Conservation (phyloP, 2,113 vertebrate genomes). For the Gorsachius goisagi region DNA sequence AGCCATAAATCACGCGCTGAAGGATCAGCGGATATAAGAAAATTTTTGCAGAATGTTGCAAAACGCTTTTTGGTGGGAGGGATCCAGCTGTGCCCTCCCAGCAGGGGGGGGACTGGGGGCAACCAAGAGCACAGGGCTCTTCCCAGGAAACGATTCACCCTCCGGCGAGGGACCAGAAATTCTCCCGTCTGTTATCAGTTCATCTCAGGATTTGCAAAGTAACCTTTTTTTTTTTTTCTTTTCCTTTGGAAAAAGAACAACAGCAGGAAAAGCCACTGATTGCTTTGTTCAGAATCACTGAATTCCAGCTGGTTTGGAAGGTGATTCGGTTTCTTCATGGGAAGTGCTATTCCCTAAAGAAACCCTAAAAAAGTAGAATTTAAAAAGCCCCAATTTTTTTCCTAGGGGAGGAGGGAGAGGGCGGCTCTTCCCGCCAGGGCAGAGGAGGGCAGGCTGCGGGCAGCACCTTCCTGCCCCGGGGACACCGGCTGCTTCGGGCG, state of each 20-base stretch:
- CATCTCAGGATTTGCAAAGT: not conserved
- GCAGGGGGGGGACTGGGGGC: not conserved
- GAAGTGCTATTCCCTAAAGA: not conserved
- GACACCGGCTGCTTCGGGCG: too few species aligned
- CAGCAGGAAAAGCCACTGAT: constrained; percentile 41
- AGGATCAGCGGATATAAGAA: not conserved
- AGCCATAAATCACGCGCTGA: not conserved
- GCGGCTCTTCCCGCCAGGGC: not conserved
- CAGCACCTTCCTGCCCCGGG: not conserved
- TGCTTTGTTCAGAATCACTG: not conserved
- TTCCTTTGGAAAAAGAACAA: not conserved
- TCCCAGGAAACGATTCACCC: not conserved
- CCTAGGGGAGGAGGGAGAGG: not conserved
- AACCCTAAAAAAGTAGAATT: too few species aligned
- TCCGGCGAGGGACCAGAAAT: not conserved
- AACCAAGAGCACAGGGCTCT: not conserved
- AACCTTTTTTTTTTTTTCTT: not conserved
- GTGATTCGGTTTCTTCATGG: not conserved
- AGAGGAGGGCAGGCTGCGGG: not conserved
- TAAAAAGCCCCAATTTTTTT: not conserved
- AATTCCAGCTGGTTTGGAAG: not conserved
- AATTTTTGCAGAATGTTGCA: not conserved
- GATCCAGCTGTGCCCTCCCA: not conserved
- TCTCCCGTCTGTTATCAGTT: not conserved
- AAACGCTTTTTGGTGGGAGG: not conserved